Conservation (phyloP, 2,797 vertebrate species). For the Lithobates sylvaticus region DNA sequence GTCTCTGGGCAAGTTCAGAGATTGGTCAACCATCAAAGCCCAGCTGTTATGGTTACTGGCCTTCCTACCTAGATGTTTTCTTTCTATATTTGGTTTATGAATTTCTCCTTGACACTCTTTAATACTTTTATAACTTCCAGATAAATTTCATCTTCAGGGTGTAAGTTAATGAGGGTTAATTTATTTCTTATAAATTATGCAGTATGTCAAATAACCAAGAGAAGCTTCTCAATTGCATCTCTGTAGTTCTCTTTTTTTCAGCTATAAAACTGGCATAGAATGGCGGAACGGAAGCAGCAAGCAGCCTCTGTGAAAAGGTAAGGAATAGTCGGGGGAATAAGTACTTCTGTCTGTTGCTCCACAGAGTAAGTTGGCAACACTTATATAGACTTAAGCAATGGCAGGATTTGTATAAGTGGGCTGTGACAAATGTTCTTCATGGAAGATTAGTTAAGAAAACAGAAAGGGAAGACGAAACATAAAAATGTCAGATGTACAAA, state of each 20-base stretch:
- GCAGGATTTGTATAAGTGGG: background rate
- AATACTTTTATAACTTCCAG: background rate
- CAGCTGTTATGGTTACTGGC: too few relatives aligned
- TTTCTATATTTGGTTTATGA: too few relatives aligned
- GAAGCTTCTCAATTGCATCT: background rate
- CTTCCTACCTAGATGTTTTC: too few relatives aligned
- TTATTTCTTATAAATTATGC: constrained; percentile 26
- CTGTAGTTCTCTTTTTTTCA: background rate
- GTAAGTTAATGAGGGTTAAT: constrained; percentile 28
- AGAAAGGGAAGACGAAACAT: background rate
- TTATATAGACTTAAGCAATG: background rate
- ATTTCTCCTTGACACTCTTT: background rate
- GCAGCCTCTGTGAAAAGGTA: background rate
- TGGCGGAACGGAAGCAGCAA: background rate
- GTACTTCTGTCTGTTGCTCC: background rate
- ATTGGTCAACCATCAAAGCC: too few relatives aligned
- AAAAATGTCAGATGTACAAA: constrained; percentile 6
- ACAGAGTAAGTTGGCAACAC: constrained; percentile 3
- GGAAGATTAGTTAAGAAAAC: background rate
- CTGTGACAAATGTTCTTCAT: constrained; percentile 33
- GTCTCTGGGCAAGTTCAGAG: too few relatives aligned
- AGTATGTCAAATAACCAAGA: background rate
- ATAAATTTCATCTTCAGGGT: background rate
- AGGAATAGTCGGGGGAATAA: background rate
- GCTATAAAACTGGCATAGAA: background rate